Evolutionary conservation across 1,140 invertebrate genomes (phyloP).

Genomic region (Anastatus disparis): DNA sequence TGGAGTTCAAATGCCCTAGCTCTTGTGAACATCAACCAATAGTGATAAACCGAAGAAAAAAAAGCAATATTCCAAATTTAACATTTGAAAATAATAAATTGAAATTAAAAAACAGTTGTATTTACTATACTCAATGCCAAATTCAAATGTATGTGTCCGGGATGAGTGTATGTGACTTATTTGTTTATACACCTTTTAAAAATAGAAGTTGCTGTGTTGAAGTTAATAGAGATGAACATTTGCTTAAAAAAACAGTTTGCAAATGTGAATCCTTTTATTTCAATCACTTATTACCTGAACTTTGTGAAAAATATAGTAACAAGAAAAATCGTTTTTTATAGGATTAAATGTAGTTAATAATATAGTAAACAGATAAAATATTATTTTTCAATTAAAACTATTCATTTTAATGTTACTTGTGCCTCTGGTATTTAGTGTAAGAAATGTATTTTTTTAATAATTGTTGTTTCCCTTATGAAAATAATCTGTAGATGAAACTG

Average conservation of each 20-base stretch:
- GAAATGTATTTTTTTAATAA: too few species aligned
- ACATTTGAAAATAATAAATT: conserved; percentile 36
- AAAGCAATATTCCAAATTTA: conserved; percentile 47
- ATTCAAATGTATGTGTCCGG: conserved; percentile 50
- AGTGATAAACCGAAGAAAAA: conserved; percentile 37
- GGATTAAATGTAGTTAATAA: conserved; percentile 1
- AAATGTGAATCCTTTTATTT: conserved; percentile 49
- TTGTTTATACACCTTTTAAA: conserved; percentile 44
- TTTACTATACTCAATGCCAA: conserved; percentile 49
- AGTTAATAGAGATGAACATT: conserved; percentile 45
- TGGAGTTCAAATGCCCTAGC: conserved; percentile 50
- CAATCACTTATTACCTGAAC: conserved; percentile 41
- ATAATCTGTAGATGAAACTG: too few species aligned
- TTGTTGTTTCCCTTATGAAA: too few species aligned
- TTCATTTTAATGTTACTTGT: conserved; percentile 19
- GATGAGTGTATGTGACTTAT: conserved; percentile 46
- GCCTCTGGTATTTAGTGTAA: too few species aligned
- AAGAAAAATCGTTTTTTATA: background rate
- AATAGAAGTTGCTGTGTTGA: conserved; percentile 42
- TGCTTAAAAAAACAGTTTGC: conserved; percentile 40
- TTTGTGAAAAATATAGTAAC: conserved; percentile 19
- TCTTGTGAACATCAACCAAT: conserved; percentile 43
- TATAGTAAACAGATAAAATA: too few species aligned
- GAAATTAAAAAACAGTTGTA: conserved; percentile 39
- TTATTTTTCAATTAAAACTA: too few species aligned